Evolutionary conservation across 1,140 invertebrate species (phyloP).

Genomic region (Ectropis grisescens): DNA sequence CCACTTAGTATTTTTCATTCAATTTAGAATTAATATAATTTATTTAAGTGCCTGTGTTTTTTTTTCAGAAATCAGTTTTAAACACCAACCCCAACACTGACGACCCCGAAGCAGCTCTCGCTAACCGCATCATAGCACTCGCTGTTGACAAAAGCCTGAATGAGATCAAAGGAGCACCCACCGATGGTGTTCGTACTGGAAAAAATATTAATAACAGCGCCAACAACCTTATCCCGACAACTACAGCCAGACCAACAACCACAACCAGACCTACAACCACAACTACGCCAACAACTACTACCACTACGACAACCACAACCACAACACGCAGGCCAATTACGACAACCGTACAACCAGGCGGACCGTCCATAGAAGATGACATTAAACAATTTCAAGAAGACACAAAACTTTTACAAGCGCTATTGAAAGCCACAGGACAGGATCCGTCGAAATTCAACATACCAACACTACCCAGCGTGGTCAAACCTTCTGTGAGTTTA

Average conservation of each 20-base stretch:
- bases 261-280: slow-evolving; percentile 23
- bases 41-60: too few species aligned
- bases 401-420: slow-evolving; percentile 58
- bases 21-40: too few species aligned
- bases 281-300: slow-evolving; percentile 25
- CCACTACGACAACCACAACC: slow-evolving; percentile 23
- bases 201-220: slow-evolving; percentile 22
- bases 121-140: slow-evolving; percentile 65
- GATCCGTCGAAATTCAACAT: slow-evolving; percentile 62
- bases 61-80: slow-evolving; percentile 52
- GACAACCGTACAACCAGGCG: slow-evolving; percentile 17
- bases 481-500: slow-evolving; percentile 35
- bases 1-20: too few species aligned
- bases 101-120: slow-evolving; percentile 56
- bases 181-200: slow-evolving; percentile 18
- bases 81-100: slow-evolving; percentile 36
- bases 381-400: slow-evolving; percentile 65
- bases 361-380: slow-evolving; percentile 60
- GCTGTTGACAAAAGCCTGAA: slow-evolving; percentile 65
- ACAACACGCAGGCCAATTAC: slow-evolving; percentile 25
- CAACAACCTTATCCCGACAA: slow-evolving; percentile 19
- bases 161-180: slow-evolving; percentile 43
- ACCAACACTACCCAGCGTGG: slow-evolving; percentile 36
- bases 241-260: slow-evolving; percentile 26
- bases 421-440: slow-evolving; percentile 63